Evolutionary conservation across 2,113 vertebrate genomes (phyloP).

Genomic region (Haplochromis vanheusdeni): DNA sequence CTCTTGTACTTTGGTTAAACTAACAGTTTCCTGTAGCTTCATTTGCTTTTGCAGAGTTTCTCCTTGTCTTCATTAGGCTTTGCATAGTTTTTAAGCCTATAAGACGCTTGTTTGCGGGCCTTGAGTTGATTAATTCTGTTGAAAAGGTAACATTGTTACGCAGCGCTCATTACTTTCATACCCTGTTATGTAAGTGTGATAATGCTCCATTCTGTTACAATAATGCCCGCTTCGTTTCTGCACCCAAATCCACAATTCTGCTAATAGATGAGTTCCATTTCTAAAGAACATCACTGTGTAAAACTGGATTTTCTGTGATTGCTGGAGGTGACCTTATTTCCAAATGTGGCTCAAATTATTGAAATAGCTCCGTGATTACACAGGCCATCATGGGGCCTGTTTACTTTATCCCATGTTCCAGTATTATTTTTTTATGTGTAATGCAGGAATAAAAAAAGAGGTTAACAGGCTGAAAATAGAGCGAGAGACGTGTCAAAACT

Average conservation of each 20-base stretch:
- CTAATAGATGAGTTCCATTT: neutral
- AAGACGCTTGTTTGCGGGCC: neutral
- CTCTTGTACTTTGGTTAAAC: neutral
- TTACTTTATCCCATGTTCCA: constrained; percentile 12
- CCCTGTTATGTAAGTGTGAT: neutral
- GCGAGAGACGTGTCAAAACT: neutral
- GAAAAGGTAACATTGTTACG: neutral
- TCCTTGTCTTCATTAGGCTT: neutral
- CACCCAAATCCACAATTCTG: neutral
- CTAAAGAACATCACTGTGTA: neutral
- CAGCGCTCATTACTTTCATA: neutral
- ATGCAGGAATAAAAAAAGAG: neutral
- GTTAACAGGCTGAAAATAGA: neutral
- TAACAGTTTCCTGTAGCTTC: neutral
- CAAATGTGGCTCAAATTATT: constrained; percentile 11
- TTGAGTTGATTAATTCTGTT: neutral
- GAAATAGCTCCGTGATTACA: neutral
- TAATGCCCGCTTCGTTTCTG: neutral
- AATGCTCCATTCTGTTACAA: neutral
- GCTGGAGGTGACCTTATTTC: constrained; percentile 20
- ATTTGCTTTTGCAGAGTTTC: accelerated
- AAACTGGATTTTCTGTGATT: neutral
- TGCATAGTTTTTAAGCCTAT: neutral
- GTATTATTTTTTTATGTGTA: neutral
- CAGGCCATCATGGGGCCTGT: neutral